Conservation (phyloP, 2,888 invertebrate species). For the Eulithis testata region DNA sequence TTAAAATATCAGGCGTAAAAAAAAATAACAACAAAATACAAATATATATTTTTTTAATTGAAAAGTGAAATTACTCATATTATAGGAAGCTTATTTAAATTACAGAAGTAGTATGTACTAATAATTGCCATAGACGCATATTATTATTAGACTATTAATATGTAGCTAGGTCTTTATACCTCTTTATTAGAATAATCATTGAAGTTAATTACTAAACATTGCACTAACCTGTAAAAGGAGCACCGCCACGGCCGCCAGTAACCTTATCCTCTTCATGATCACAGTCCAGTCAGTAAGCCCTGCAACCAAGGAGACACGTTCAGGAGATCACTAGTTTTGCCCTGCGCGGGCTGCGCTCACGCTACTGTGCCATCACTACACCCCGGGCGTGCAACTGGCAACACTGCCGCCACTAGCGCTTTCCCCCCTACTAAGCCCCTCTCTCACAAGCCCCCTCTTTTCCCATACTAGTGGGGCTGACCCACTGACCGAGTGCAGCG, state of each 20-base stretch:
- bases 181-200: too few relatives aligned
- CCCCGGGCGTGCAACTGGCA: constrained; percentile 46
- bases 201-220: constrained; percentile 6
- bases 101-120: too few relatives aligned
- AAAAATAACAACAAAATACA: too few relatives aligned
- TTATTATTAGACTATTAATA: too few relatives aligned
- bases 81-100: too few relatives aligned
- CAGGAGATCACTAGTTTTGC: constrained; percentile 63
- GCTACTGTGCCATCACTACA: constrained; percentile 54
- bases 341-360: constrained; percentile 57
- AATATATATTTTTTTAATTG: too few relatives aligned
- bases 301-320: constrained; percentile 78
- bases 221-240: constrained; percentile 77
- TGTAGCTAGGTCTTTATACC: too few relatives aligned
- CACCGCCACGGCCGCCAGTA: constrained; percentile 76
- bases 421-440: constrained; percentile 30
- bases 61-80: too few relatives aligned
- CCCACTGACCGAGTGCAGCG: constrained; percentile 81
- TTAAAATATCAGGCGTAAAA: too few relatives aligned
- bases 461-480: constrained; percentile 60
- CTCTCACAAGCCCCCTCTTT: constrained; percentile 36
- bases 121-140: too few relatives aligned
- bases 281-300: constrained; percentile 73
- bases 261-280: constrained; percentile 82
- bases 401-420: constrained; percentile 41